phyloP scores from a whole-genome alignment of 2,888 invertebrate genomes.

The Dione vanillae region DNA sequence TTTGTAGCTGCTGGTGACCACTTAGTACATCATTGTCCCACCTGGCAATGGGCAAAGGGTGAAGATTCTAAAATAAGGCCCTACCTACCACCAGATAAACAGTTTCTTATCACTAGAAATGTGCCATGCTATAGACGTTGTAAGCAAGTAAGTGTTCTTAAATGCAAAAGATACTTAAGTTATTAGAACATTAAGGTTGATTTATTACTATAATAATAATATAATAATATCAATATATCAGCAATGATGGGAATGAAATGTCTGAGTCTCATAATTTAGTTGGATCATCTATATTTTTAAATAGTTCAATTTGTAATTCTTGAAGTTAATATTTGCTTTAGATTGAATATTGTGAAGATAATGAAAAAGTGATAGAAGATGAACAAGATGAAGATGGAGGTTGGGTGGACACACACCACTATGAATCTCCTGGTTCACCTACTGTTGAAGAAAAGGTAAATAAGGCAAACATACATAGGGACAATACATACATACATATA shows the following conservation, averaged over 20 bases:
- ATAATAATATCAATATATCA: too few relatives aligned
- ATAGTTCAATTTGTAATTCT: background rate
- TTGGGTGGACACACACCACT: constrained; percentile 99
- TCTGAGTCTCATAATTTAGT: too few relatives aligned
- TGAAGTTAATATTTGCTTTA: constrained; percentile 59
- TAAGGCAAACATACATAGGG: too few relatives aligned
- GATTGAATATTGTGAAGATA: constrained; percentile 96
- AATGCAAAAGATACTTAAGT: background rate
- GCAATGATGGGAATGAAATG: too few relatives aligned
- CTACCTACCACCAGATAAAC: constrained; percentile 97
- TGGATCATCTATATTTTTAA: too few relatives aligned
- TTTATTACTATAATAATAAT: too few relatives aligned
- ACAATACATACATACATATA: too few relatives aligned
- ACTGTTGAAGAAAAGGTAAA: constrained; percentile 88
- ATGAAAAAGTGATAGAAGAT: constrained; percentile 95
- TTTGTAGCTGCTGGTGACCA: constrained; percentile 99
- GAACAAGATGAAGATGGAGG: constrained; percentile 94
- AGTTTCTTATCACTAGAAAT: constrained; percentile 98
- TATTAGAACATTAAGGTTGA: background rate
- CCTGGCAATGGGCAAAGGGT: constrained; percentile 99
- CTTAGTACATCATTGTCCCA: constrained; percentile 99
- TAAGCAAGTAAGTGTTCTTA: constrained; percentile 87
- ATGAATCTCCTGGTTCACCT: constrained; percentile 86
- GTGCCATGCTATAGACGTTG: constrained; percentile 98
- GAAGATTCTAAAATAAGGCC: constrained; percentile 94